Evolutionary conservation across 2,888 invertebrate species (phyloP), one percentile per base, ranked within the genome.

Genomic region (Sipunculus nudus): DNA sequence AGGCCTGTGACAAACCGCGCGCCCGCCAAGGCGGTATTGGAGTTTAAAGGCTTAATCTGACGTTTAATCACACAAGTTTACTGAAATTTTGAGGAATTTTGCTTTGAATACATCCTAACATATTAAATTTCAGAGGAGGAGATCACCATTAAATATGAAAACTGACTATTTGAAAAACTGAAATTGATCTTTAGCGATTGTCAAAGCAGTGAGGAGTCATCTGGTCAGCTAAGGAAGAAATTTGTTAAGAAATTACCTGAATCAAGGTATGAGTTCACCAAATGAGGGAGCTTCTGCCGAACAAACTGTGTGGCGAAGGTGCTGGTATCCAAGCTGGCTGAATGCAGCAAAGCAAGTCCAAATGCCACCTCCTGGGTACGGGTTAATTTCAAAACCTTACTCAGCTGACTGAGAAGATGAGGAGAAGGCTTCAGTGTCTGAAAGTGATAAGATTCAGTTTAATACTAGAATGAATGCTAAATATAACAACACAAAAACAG

Each of bases 351-450:
- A 64, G 93, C 91, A 77, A 96, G 87, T 60, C 93, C 92, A 85
- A 96, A 90, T 52, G 92, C 91, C 78, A 95, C 92, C 88, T 96
- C 96, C 86, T 95, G 93, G 47, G 94, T 91, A 75, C 92, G 89
- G 64, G 91, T 91, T 78, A 96, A 89, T 83, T 91, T 91, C 78
- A 95, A 88, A 78, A 92, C 88, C 87, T 92, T 91, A 84, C 92
- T 91, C 76, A 96, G 87, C 81, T 93, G 91, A 78, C 88, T 87
- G 83, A 96, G 89, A 82, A 95, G 88, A 82, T 92, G 91, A 74
- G 89, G 87, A 74, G 91, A 88, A 73, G 92, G 89, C 85, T 91
- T 91, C 75, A 93, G 86, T 77, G 88, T 89, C 94, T 94, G 87
- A 71, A 85, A 83, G 62, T 54, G 31, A 16, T 45, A 43, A 45